Evolutionary conservation across 30 jellyfish, hydroid and myxozoan genomes (phyloP).

Genomic region (Turritopsis rubra): DNA sequence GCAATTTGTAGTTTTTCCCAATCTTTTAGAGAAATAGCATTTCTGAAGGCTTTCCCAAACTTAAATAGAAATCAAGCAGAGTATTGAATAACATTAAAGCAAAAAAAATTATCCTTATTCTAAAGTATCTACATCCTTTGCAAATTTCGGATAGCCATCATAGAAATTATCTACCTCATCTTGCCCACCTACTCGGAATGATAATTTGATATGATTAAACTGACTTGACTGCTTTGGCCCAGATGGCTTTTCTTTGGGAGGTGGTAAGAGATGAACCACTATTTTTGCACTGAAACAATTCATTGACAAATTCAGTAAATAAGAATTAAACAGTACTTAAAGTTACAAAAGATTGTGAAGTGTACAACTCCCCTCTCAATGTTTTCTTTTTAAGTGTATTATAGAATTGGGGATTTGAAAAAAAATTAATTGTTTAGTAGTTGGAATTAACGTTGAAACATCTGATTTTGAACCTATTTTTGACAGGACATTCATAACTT

Average conservation of each 20-base stretch:
- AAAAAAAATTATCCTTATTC: background rate
- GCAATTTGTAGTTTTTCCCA: constrained; percentile 35
- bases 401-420: too few relatives aligned
- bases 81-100: too few relatives aligned
- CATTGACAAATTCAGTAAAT: background rate
- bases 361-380: too few relatives aligned
- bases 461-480: too few relatives aligned
- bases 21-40: constrained; percentile 51
- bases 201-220: constrained; percentile 34
- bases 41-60: constrained; percentile 45
- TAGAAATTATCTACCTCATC: constrained; percentile 47
- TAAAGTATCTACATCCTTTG: too few relatives aligned
- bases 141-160: too few relatives aligned
- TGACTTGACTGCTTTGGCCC: constrained; percentile 77
- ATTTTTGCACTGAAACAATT: constrained; percentile 54
- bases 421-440: too few relatives aligned
- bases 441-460: too few relatives aligned
- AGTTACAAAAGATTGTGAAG: too few relatives aligned
- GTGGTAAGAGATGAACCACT: constrained; percentile 32
- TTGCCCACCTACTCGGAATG: constrained; percentile 83
- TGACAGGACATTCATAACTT: too few relatives aligned
- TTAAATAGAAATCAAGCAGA: constrained; percentile 13
- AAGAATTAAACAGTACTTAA: background rate
- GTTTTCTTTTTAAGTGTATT: background rate
- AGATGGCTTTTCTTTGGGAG: constrained; percentile 58